Evolutionary conservation across 2,888 invertebrate genomes (phyloP), one percentile per base, ranked within the genome.

Genomic region (Drosophila kanekoi): DNA sequence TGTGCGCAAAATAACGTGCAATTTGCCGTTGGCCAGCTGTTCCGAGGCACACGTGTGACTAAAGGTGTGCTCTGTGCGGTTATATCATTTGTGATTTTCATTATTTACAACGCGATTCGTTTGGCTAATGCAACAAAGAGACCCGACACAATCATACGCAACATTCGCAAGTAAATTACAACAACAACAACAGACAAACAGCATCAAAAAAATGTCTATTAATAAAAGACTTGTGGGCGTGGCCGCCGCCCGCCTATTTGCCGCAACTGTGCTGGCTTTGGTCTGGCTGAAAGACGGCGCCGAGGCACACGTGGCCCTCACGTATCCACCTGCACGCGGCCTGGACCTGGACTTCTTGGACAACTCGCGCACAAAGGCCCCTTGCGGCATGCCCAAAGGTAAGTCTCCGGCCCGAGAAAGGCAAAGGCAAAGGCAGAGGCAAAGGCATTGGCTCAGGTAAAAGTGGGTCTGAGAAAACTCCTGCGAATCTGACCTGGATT

Each of bases 321-420:
- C 97, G 11, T 98, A 95, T 92, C 98, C 98, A 59, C 97, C 96
- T 1, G 98, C 98, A 0, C 94, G 98, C 88, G 95, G 95, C 90
- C 97, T 96, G 90, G 97, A 97, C 89, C 93, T 98, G 92, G 98
- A 98, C 93, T 98, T 98, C 93, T 93, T 98, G 93, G 98, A 98
- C 91, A 98, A 96, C 91, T 95, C 96, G 47, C 94, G 98, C 89
- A 98, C 98, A 33, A 96, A 96, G 88, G 95, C 96, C 70, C 98
- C 98, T 67, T 98, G 98, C 92, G 98, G 98, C 76, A 98, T 98
- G 97, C 97, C 98, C 23, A 97, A 96, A 96, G 97, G 97, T 97
- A 93, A 94, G 94, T 91, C 40, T 32, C 32, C 32, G 14, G 38
- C 11, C 41, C 18, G 53, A 28, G 13, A 38, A 56, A 47, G 43